Percentiles rank a stretch among this genome's conserved stretches.
phyloP scores from a whole-genome alignment of 1,140 invertebrate genomes.

The Meloidogyne hapla region DNA sequence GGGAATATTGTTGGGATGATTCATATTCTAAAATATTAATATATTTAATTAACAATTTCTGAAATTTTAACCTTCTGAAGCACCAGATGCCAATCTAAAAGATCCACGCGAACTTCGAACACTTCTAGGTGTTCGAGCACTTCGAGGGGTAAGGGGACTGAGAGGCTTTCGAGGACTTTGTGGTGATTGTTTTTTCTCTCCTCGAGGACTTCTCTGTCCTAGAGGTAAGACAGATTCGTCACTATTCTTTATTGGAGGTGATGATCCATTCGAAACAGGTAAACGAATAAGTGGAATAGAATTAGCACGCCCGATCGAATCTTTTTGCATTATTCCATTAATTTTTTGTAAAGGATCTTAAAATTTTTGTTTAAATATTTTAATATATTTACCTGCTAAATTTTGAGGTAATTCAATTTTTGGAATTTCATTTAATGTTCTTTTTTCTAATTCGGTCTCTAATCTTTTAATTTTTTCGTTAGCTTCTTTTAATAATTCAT shows the following conservation, averaged over 20 bases:
- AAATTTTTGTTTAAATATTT: too few species aligned
- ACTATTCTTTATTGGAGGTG: neutral
- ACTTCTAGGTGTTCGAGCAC: neutral
- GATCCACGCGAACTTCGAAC: neutral
- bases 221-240: neutral
- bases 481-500: conserved; percentile 10
- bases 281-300: neutral
- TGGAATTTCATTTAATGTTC: neutral
- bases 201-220: neutral
- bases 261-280: neutral
- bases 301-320: neutral
- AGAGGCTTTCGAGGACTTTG: neutral
- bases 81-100: neutral
- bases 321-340: neutral
- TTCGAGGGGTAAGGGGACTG: neutral
- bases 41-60: neutral
- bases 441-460: conserved; percentile 12
- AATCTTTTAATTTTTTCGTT: conserved; percentile 19
- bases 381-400: neutral
- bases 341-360: neutral
- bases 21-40: conserved; percentile 19
- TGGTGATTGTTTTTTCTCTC: neutral
- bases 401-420: neutral
- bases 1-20: neutral
- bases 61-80: conserved; percentile 10